These are phyloP conservation scores for Hydriomena furcata DNA, from an alignment of 2,888 invertebrate species.

Conservation along the genomic window DNA sequence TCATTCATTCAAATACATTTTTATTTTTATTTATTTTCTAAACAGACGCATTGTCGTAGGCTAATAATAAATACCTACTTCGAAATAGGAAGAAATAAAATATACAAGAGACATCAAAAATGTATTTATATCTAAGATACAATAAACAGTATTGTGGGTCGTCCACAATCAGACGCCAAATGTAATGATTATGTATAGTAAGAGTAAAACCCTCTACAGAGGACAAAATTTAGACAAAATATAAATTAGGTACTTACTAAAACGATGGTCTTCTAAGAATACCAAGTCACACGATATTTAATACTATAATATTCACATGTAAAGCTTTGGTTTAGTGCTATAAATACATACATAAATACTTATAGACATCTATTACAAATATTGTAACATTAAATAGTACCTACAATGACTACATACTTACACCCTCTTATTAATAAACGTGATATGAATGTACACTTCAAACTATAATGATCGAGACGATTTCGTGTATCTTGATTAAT, in stretches of 20 bases:
- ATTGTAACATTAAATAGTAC: constrained; percentile 10
- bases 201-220: constrained; percentile 25
- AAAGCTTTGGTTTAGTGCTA: constrained; percentile 28
- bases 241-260: constrained; percentile 18
- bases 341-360: constrained; percentile 24
- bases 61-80: no score
- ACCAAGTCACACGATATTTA: constrained; percentile 16
- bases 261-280: constrained; percentile 26
- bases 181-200: constrained; percentile 20
- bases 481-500: no score
- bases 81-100: constrained; percentile 5
- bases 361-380: constrained; percentile 17
- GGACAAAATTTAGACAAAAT: constrained; percentile 25
- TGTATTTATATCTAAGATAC: constrained; percentile 28
- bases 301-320: constrained; percentile 24
- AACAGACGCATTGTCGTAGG: no score
- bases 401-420: constrained; percentile 11
- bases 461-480: no score
- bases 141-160: constrained; percentile 23
- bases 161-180: constrained; percentile 13
- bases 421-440: constrained; percentile 11
- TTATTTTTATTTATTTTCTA: no score
- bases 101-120: constrained; percentile 21
- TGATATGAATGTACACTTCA: background rate
- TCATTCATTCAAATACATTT: no score